These are phyloP conservation scores for Saccostrea cuccullata DNA, from an alignment of 1,140 invertebrate species.

Conservation along the genomic window DNA sequence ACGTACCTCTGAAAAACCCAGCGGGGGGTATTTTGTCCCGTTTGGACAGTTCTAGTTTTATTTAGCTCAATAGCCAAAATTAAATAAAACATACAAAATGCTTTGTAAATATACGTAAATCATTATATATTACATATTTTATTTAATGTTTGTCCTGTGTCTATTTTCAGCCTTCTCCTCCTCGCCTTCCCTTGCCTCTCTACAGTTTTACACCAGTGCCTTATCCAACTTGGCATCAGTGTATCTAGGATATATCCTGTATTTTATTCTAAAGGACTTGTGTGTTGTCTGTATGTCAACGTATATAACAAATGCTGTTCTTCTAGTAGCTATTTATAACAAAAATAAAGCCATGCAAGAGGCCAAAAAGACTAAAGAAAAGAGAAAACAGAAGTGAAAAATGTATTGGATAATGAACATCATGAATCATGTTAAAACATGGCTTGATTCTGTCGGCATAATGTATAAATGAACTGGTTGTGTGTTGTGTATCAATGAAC, in stretches of 20 bases:
- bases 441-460: not conserved
- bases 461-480: not conserved
- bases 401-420: not conserved
- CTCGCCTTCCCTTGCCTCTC: not conserved
- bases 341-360: conserved; percentile 5
- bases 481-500: not conserved
- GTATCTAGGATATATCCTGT: conserved; percentile 3
- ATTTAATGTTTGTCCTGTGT: not conserved
- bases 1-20: too few species aligned
- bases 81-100: too few species aligned
- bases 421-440: too few species aligned
- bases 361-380: not conserved
- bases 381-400: conserved; percentile 18
- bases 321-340: not conserved
- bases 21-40: too few species aligned
- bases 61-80: too few species aligned
- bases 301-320: conserved; percentile 12
- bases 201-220: not conserved
- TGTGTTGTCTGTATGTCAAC: conserved; percentile 9
- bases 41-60: too few species aligned
- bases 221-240: conserved; percentile 7
- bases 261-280: not conserved
- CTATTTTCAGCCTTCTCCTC: conserved; percentile 25
- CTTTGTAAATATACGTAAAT: too few species aligned
- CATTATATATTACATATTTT: too few species aligned